Conservation (phyloP, 2,113 vertebrate genomes). For the Lanius collurio region DNA sequence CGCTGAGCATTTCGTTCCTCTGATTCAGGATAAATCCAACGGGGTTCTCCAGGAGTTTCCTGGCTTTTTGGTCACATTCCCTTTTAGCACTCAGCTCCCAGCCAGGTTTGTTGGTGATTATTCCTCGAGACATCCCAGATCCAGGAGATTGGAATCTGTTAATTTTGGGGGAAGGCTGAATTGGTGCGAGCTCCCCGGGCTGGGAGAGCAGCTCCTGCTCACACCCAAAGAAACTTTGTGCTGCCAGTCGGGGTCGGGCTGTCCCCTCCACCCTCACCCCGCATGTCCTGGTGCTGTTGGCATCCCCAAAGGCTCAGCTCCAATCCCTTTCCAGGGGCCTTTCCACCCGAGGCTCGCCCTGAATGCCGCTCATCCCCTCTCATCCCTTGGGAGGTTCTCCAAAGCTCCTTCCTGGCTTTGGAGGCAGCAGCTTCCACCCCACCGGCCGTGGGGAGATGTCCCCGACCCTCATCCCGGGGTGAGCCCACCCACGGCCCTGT, state of each 20-base stretch:
- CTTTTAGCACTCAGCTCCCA: background rate
- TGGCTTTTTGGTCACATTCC: background rate
- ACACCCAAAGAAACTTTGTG: fast-evolving
- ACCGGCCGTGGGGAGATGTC: fast-evolving
- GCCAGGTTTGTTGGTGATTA: background rate
- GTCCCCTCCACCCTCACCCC: background rate
- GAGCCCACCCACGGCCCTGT: background rate
- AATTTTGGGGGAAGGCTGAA: background rate
- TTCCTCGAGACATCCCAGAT: background rate
- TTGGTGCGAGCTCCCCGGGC: fast-evolving
- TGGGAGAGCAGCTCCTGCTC: background rate
- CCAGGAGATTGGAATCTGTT: fast-evolving
- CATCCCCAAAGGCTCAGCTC: background rate
- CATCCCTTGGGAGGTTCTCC: background rate
- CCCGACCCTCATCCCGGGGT: fast-evolving
- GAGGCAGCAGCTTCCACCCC: background rate
- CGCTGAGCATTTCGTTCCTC: fast-evolving
- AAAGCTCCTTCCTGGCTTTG: background rate
- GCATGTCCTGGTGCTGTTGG: background rate
- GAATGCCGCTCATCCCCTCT: background rate
- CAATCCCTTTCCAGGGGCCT: background rate
- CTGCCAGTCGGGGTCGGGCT: background rate
- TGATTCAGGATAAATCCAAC: fast-evolving
- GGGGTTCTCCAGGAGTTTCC: background rate
- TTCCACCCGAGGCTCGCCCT: background rate